Evolutionary conservation across 37 sponge, comb jelly and placozoan genomes (phyloP).

Genomic region (Haliclona indistincta): DNA sequence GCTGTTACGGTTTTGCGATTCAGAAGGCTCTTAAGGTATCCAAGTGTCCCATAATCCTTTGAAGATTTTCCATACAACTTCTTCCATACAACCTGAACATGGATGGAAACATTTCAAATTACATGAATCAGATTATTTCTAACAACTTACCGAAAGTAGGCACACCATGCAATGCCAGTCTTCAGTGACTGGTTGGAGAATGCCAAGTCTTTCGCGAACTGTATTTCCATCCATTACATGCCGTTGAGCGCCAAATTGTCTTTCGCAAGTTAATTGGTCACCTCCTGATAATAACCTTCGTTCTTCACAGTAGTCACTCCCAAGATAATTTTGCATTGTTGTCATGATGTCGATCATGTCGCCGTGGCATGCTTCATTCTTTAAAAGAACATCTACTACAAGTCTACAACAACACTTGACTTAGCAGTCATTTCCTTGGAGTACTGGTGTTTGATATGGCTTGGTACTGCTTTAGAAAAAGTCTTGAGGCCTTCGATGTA

Average conservation of each 20-base stretch:
- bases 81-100: slow-evolving; percentile 7
- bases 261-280: slow-evolving; percentile 24
- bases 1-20: slow-evolving; percentile 9
- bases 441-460: slow-evolving; percentile 20
- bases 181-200: slow-evolving; percentile 16
- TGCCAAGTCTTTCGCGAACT: not conserved
- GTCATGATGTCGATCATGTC: slow-evolving; percentile 42
- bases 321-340: slow-evolving; percentile 28
- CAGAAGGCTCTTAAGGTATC: not conserved
- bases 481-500: slow-evolving; percentile 1
- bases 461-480: not conserved
- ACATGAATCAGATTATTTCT: slow-evolving; percentile 7
- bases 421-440: slow-evolving; percentile 18
- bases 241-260: not conserved
- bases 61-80: slow-evolving; percentile 1
- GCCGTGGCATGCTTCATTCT: slow-evolving; percentile 24
- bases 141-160: slow-evolving; percentile 10
- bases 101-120: not conserved
- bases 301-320: not conserved
- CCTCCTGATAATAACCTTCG: slow-evolving; percentile 10
- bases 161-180: no score
- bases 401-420: slow-evolving; percentile 17
- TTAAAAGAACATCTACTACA: slow-evolving; percentile 33
- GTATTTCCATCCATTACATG: slow-evolving; percentile 28
- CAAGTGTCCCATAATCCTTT: slow-evolving; percentile 7